Conservation (phyloP, 2,888 invertebrate species). For the Phyllotreta striolata region DNA sequence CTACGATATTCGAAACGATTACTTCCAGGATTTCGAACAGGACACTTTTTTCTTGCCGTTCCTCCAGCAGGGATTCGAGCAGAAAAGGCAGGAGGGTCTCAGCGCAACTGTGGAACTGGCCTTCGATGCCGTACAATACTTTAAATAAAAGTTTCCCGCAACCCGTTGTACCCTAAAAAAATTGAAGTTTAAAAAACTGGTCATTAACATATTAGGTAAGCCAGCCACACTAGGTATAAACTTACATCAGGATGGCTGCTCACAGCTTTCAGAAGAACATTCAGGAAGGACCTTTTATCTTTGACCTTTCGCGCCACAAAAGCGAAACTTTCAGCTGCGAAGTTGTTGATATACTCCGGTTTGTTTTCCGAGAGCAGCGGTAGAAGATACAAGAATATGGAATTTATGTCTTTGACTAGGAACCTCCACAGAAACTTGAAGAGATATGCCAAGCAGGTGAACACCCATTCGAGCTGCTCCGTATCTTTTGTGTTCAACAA, state of each 20-base stretch:
- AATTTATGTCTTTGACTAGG: constrained; percentile 79
- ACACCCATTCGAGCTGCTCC: constrained; percentile 85
- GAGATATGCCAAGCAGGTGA: constrained; percentile 86
- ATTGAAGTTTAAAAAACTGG: too few species aligned
- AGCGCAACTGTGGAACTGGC: constrained; percentile 86
- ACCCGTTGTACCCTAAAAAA: constrained; percentile 75
- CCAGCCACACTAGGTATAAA: constrained; percentile 41
- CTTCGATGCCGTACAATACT: constrained; percentile 82
- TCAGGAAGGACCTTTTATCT: constrained; percentile 78
- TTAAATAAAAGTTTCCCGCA: constrained; percentile 90
- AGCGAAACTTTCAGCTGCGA: constrained; percentile 96
- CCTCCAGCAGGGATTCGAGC: constrained; percentile 68
- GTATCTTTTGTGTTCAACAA: constrained; percentile 79
- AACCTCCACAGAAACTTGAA: constrained; percentile 90
- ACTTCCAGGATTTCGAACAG: constrained; percentile 73
- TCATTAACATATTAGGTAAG: background rate
- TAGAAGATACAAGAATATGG: constrained; percentile 74
- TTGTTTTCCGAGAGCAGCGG: constrained; percentile 80
- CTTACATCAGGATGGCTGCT: constrained; percentile 74
- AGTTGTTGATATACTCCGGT: constrained; percentile 86
- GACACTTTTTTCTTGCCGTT: constrained; percentile 64
- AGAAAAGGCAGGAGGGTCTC: constrained; percentile 74
- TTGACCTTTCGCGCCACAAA: constrained; percentile 90
- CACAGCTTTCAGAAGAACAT: constrained; percentile 73
- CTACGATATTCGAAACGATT: constrained; percentile 70